These are phyloP conservation scores for Tortricodes alternella DNA, from an alignment of 2,888 invertebrate genomes.

Conservation along the genomic window DNA sequence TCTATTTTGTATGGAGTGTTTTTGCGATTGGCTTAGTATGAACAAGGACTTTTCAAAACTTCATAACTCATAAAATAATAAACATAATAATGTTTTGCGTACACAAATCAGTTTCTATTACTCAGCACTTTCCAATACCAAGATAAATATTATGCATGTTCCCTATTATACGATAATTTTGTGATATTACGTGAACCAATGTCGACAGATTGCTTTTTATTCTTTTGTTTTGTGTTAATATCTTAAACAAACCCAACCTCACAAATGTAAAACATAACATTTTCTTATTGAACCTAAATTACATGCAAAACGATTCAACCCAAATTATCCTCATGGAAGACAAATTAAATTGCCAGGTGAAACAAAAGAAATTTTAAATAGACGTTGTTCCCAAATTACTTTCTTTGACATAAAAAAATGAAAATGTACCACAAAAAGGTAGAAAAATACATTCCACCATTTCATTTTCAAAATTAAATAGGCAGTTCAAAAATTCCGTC, in stretches of 20 bases:
- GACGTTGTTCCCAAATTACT: conserved; percentile 1
- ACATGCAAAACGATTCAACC: conserved; percentile 12
- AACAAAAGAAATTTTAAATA: conserved; percentile 22
- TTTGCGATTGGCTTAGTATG: too few relatives aligned
- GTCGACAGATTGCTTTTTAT: background rate
- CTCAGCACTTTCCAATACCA: too few relatives aligned
- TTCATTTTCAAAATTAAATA: too few relatives aligned
- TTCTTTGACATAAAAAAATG: too few relatives aligned
- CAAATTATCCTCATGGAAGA: conserved; percentile 1
- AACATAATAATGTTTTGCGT: too few relatives aligned
- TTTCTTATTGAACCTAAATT: background rate
- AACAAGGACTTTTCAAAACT: too few relatives aligned
- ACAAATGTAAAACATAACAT: background rate
- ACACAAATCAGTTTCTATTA: too few relatives aligned
- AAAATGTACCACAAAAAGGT: background rate
- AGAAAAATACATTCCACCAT: too few relatives aligned
- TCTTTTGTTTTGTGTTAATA: background rate
- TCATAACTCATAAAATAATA: too few relatives aligned
- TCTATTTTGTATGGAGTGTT: too few relatives aligned
- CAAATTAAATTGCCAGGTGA: conserved; percentile 4
- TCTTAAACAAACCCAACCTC: background rate
- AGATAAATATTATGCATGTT: too few relatives aligned
- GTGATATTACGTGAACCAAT: background rate
- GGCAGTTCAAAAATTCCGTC: too few relatives aligned
- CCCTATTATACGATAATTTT: background rate